phyloP scores from a whole-genome alignment of 2,888 invertebrate genomes.

The Nephrotoma appendiculata region DNA sequence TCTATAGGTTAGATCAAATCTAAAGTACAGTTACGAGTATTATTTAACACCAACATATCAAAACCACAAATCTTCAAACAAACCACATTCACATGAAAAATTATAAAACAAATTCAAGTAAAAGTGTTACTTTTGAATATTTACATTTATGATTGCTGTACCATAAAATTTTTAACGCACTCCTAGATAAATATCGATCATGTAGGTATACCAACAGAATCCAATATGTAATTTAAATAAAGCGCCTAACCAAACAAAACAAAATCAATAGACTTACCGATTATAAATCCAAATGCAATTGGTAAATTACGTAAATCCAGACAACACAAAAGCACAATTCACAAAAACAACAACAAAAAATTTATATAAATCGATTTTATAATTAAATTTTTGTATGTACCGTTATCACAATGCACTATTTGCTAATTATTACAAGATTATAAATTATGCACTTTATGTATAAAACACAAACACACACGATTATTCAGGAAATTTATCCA shows the following conservation, averaged over 20 bases:
- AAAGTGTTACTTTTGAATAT: background rate
- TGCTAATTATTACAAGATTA: background rate
- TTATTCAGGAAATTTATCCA: background rate
- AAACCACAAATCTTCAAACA: background rate
- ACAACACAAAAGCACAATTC: background rate
- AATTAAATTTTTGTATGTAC: background rate
- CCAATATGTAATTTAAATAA: background rate
- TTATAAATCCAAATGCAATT: background rate
- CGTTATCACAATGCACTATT: background rate
- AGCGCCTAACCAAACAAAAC: background rate
- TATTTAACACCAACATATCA: background rate
- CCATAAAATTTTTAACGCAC: background rate
- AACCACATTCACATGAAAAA: background rate
- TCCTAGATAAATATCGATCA: background rate
- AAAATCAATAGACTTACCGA: background rate
- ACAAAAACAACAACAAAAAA: background rate
- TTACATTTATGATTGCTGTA: background rate
- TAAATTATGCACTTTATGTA: background rate
- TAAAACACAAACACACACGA: background rate
- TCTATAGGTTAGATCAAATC: background rate
- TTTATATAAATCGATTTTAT: background rate
- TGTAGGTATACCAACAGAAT: background rate
- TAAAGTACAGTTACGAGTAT: background rate
- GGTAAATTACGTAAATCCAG: background rate
- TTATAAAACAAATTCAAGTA: background rate